These are phyloP conservation scores for Sinohyriopsis cumingii DNA, from an alignment of 2,888 invertebrate species.

Conservation along the genomic window DNA sequence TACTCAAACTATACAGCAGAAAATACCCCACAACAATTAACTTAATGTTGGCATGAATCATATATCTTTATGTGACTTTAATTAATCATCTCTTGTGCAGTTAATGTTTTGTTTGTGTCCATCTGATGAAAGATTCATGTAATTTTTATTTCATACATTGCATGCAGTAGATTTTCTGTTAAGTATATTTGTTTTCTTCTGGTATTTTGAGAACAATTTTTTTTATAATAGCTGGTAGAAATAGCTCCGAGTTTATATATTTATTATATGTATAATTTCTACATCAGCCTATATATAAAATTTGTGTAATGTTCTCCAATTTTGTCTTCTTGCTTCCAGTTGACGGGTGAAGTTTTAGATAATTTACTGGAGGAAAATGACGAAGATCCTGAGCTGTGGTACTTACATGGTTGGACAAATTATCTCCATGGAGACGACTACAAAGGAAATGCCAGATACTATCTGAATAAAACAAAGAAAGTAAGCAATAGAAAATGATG, in stretches of 20 bases:
- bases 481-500: constrained; percentile 33
- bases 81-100: too few species aligned
- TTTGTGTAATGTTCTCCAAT: background rate
- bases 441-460: constrained; percentile 67
- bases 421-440: constrained; percentile 71
- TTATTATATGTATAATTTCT: background rate
- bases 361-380: constrained; percentile 73
- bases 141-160: too few species aligned
- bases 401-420: constrained; percentile 72
- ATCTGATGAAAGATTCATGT: too few species aligned
- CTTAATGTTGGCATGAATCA: too few species aligned
- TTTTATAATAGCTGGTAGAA: background rate
- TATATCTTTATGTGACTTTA: too few species aligned
- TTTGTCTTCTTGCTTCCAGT: constrained; percentile 42
- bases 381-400: constrained; percentile 72
- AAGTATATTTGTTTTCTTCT: background rate
- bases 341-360: constrained; percentile 70
- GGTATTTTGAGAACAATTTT: background rate
- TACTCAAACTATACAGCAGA: too few species aligned
- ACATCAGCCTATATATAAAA: background rate
- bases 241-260: background rate
- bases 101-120: too few species aligned
- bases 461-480: constrained; percentile 70
- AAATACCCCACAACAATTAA: too few species aligned
- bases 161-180: too few species aligned